phyloP scores from a whole-genome alignment of 2,888 invertebrate genomes.

The Ornithoptera alexandrae region DNA sequence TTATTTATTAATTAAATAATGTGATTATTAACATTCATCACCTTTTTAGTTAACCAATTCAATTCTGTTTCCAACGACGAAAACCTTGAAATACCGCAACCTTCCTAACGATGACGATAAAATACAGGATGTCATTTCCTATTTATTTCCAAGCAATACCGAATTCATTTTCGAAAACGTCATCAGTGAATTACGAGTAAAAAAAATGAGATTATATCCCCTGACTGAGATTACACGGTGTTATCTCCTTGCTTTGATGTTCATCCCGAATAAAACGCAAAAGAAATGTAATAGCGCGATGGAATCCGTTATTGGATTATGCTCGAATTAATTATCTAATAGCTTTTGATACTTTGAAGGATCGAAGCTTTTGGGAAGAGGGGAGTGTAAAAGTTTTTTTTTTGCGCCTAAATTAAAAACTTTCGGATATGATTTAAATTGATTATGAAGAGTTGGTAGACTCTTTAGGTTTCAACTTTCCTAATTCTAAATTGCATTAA shows the following conservation, averaged over 20 bases:
- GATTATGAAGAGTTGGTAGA: not conserved
- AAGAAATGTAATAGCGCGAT: conserved; percentile 1
- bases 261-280: conserved; percentile 5
- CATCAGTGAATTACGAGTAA: not conserved
- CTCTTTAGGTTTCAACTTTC: not conserved
- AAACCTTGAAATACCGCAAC: too few relatives aligned
- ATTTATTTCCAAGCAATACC: not conserved
- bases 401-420: not conserved
- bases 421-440: not conserved
- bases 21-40: not conserved
- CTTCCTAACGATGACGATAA: not conserved
- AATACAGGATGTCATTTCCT: not conserved
- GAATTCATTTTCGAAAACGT: not conserved
- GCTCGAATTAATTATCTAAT: conserved; percentile 15
- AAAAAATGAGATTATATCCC: not conserved
- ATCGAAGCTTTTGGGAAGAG: not conserved
- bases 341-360: conserved; percentile 7
- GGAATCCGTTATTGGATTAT: conserved; percentile 10
- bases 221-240: conserved; percentile 3
- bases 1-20: too few relatives aligned
- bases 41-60: too few relatives aligned
- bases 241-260: conserved; percentile 7
- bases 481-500: too few relatives aligned
- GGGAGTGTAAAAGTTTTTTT: not conserved
- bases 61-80: not conserved